These are phyloP conservation scores for Heliocidaris erythrogramma DNA, from an alignment of 35 echinoderm and acorn worm species.

Conservation along the genomic window DNA sequence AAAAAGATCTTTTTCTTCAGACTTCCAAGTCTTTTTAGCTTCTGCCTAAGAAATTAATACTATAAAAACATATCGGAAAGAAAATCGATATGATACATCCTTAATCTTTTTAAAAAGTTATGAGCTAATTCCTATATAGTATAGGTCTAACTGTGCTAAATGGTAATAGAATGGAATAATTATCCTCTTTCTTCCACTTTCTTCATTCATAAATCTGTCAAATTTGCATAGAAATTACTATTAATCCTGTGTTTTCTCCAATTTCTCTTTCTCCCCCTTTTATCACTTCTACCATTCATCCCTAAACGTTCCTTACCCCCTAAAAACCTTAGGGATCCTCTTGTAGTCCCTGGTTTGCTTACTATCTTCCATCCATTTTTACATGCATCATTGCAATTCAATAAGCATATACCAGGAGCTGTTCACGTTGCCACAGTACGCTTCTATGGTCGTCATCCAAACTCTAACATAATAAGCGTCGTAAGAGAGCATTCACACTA, in stretches of 20 bases:
- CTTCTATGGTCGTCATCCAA: neutral
- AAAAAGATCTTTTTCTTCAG: too few species aligned
- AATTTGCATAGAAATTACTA: neutral
- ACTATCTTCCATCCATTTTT: neutral
- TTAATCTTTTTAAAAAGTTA: neutral
- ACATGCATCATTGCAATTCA: conserved; percentile 27
- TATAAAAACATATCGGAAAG: neutral
- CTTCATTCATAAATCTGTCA: neutral
- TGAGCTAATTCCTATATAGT: neutral
- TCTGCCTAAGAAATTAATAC: neutral
- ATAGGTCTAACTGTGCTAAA: neutral
- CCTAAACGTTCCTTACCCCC: neutral
- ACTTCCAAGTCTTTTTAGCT: too few species aligned
- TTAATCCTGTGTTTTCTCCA: neutral
- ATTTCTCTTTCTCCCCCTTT: neutral
- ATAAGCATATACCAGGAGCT: neutral
- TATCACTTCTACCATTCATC: neutral
- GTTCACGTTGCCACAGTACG: neutral
- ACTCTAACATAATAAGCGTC: neutral
- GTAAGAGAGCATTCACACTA: neutral
- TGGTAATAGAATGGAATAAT: too few species aligned
- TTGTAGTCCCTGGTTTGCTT: neutral
- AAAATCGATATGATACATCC: neutral
- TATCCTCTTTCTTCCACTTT: neutral
- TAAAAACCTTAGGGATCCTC: neutral